Percentiles rank a stretch among this genome's conserved stretches.
Conservation (phyloP, 2,888 invertebrate genomes). For the Smittia sp. region DNA sequence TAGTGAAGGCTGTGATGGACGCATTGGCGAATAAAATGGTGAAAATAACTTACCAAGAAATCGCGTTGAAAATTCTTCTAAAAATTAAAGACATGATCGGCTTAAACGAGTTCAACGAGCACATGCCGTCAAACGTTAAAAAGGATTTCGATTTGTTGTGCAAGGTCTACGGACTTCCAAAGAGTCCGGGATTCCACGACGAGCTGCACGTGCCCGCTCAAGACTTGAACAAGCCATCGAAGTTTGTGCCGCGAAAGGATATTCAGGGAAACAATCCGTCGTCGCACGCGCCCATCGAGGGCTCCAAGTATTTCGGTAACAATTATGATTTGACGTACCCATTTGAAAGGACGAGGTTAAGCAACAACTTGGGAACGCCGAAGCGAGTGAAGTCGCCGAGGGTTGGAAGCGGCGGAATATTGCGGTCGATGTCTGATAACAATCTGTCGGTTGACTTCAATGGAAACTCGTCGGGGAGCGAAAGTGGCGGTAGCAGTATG, state of each 20-base stretch:
- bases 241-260: constrained; percentile 35
- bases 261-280: constrained; percentile 32
- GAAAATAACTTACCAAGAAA: constrained; percentile 63
- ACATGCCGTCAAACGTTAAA: constrained; percentile 56
- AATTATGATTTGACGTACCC: constrained; percentile 38
- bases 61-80: constrained; percentile 65
- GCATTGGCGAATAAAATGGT: constrained; percentile 59
- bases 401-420: constrained; percentile 31
- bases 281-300: constrained; percentile 17
- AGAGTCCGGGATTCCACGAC: constrained; percentile 44
- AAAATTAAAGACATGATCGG: constrained; percentile 70
- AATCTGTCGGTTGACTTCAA: constrained; percentile 27
- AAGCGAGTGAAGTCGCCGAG: constrained; percentile 23
- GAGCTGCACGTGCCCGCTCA: constrained; percentile 45
- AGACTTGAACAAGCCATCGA: constrained; percentile 38
- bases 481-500: constrained; percentile 27
- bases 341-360: constrained; percentile 30
- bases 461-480: constrained; percentile 32
- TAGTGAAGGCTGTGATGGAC: constrained; percentile 57
- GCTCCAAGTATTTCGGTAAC: constrained; percentile 27
- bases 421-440: constrained; percentile 22
- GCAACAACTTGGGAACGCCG: constrained; percentile 31
- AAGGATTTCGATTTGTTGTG: constrained; percentile 61
- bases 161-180: constrained; percentile 57
- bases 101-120: constrained; percentile 61